Conservation (phyloP, 2,888 invertebrate genomes). For the Diogma glabrata region DNA sequence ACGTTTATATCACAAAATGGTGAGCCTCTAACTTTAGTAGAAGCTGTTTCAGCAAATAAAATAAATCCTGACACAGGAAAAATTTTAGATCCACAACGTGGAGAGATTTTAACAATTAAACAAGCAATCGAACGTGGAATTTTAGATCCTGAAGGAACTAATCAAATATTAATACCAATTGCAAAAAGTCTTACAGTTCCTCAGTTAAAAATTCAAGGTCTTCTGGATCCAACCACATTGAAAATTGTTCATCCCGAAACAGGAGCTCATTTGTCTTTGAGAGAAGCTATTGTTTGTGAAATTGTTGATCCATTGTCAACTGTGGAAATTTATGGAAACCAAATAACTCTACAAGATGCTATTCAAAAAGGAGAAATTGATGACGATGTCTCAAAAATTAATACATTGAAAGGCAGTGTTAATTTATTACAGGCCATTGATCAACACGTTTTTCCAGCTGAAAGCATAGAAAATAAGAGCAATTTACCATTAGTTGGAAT, state of each 20-base stretch:
- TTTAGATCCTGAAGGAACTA: constrained; percentile 62
- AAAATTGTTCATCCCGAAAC: constrained; percentile 82
- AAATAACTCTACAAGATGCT: constrained; percentile 64
- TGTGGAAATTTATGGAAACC: constrained; percentile 43
- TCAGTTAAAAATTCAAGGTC: constrained; percentile 74
- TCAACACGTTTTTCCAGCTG: constrained; percentile 45
- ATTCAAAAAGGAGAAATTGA: constrained; percentile 59
- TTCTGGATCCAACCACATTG: constrained; percentile 58
- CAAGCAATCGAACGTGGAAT: constrained; percentile 77
- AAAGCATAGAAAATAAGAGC: constrained; percentile 22
- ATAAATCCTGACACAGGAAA: constrained; percentile 64
- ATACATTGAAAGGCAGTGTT: constrained; percentile 47
- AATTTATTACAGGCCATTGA: constrained; percentile 61
- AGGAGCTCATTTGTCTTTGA: constrained; percentile 61
- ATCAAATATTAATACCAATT: constrained; percentile 65
- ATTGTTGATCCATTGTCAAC: constrained; percentile 72
- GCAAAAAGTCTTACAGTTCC: constrained; percentile 71
- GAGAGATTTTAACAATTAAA: constrained; percentile 65
- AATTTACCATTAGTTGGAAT: constrained; percentile 65
- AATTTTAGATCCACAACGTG: constrained; percentile 72
- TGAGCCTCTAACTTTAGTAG: constrained; percentile 54
- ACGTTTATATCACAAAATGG: constrained; percentile 46
- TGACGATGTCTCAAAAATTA: constrained; percentile 54
- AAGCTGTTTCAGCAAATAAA: constrained; percentile 58
- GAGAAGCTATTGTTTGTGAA: constrained; percentile 79